Evolutionary conservation across 1,140 invertebrate genomes (phyloP), one percentile per base, ranked within the genome.

Genomic region (Euglossa dilemma): DNA sequence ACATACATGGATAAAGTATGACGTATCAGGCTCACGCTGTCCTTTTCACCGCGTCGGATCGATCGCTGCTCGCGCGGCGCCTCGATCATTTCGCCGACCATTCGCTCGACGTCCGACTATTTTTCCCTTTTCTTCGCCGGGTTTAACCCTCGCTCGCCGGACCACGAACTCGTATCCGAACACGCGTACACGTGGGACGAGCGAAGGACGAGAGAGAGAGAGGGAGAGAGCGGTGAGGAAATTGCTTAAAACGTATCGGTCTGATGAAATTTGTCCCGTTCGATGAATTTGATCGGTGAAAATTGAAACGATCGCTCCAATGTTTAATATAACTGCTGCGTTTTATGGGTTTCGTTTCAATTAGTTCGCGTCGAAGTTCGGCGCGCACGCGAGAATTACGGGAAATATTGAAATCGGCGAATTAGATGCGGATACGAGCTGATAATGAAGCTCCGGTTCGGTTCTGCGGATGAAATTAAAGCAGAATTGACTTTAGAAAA

Each of bases 1-100:
- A 81, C 75, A 50, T 52, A 81, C 36, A 7, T n/a, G 45, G 20
- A 4, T 54, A 18, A 43, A 36, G 66, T 66, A 69, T 76, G 73
- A 82, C 45, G 63, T 67, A 82, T 76, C 67, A 67, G 45, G 28
- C 11, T 45, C 0, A n/a, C n/a, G 2, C 18, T n/a, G 20, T 28
- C n/a, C 23, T 57, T 57, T 66, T 56, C 5, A 25, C 28, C 25
- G 0, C 16, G 6, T 20, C 43, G 64, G 9, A 5, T 57, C 20
- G 43, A 16, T 59, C 66, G 43, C 43, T 54, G 56, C 74, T 56
- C 28, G 45, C n/a, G n/a, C 6, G n/a, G 18, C 43, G 18, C 59
- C 4, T 28, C 23, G 11, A n/a, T 47, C 18, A 81, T 56, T 80
- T 54, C 23, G 12, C 4, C 6, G 6, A 2, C 23, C 52, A 74